Percentiles rank a stretch among this genome's conserved stretches.
These are phyloP conservation scores for Sycophaga agraensis DNA, from an alignment of 1,140 invertebrate species.

Conservation along the genomic window DNA sequence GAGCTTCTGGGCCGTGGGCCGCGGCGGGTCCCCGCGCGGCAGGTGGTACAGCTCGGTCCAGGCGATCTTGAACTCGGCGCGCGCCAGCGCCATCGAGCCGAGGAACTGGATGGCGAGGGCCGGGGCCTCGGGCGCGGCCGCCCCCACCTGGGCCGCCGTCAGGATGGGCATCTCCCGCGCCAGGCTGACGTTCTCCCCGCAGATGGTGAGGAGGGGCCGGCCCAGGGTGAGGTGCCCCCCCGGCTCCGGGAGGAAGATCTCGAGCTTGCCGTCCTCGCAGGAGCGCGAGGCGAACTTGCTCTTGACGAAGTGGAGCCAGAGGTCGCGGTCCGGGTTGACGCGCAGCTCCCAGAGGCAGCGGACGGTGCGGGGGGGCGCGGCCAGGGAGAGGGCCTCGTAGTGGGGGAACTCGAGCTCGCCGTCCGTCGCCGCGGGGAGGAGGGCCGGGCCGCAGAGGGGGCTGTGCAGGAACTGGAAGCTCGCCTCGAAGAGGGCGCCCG, in stretches of 20 bases:
- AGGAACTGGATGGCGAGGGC: conserved; percentile 69
- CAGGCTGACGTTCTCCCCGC: conserved; percentile 79
- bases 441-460: conserved; percentile 80
- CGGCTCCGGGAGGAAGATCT: conserved; percentile 72
- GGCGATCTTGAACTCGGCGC: conserved; percentile 81
- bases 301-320: conserved; percentile 84
- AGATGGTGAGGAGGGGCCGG: conserved; percentile 77
- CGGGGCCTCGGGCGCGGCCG: conserved; percentile 45
- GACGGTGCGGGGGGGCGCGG: conserved; percentile 72
- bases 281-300: conserved; percentile 78
- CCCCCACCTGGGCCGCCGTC: conserved; percentile 62
- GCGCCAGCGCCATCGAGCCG: conserved; percentile 73
- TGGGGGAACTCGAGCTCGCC: conserved; percentile 83
- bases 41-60: conserved; percentile 89
- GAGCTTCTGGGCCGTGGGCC: conserved; percentile 71
- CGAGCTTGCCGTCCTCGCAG: conserved; percentile 82
- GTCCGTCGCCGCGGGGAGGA: conserved; percentile 73
- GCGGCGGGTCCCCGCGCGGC: conserved; percentile 77
- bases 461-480: conserved; percentile 85
- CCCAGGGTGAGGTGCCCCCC: conserved; percentile 49
- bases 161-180: conserved; percentile 76
- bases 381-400: conserved; percentile 78
- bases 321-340: conserved; percentile 76
- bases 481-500: conserved; percentile 77
- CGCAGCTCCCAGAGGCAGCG: conserved; percentile 87